These are phyloP conservation scores for Myotis findleyi DNA, from an alignment of 2,797 vertebrate species.

Conservation along the genomic window DNA sequence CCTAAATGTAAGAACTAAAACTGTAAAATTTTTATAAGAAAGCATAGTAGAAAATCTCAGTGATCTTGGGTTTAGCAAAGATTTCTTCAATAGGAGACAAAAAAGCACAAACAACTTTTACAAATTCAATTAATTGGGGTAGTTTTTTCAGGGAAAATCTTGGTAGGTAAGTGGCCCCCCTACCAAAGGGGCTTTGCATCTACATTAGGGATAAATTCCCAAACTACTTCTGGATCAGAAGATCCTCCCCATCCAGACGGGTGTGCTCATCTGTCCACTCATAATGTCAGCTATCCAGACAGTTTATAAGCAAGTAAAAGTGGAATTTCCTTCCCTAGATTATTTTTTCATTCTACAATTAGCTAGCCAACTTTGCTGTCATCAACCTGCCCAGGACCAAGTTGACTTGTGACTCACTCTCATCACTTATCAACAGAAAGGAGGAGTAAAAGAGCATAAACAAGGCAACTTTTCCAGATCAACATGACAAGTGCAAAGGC, in stretches of 20 bases:
- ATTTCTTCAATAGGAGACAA: conserved; percentile 29
- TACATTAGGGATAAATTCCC: not conserved
- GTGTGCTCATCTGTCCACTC: not conserved
- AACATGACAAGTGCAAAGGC: not conserved
- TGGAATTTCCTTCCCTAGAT: conserved; percentile 6
- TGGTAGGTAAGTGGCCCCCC: not conserved
- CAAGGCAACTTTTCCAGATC: not conserved
- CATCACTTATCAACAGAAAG: conserved; percentile 45
- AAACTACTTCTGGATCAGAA: not conserved
- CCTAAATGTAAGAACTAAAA: conserved; percentile 34
- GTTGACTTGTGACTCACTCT: conserved; percentile 12
- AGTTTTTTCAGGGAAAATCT: not conserved
- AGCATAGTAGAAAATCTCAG: conserved; percentile 40
- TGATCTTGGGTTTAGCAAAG: conserved; percentile 46
- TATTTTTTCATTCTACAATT: conserved; percentile 28
- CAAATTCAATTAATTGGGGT: conserved; percentile 1
- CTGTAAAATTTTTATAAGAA: conserved; percentile 23
- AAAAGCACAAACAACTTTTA: not conserved
- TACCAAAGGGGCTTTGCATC: not conserved
- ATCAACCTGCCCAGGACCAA: not conserved
- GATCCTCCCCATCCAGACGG: not conserved
- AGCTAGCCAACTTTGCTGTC: not conserved
- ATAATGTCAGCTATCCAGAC: not conserved
- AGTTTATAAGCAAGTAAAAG: conserved; percentile 22
- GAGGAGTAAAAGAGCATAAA: not conserved